Conservation (phyloP, 2,888 invertebrate species). For the Antitype chi region DNA sequence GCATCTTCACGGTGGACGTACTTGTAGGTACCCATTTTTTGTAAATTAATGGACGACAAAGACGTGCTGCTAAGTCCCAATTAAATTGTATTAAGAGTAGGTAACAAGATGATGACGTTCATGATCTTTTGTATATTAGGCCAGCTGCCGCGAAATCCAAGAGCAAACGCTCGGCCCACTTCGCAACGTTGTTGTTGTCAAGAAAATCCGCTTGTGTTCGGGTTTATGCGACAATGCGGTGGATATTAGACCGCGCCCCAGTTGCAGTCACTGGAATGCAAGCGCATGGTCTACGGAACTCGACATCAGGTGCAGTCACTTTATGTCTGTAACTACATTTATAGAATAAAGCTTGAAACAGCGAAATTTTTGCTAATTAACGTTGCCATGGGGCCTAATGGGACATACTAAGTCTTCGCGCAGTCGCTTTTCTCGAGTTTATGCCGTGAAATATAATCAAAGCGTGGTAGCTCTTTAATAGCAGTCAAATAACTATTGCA, state of each 20-base stretch:
- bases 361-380: constrained; percentile 8
- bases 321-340: background rate
- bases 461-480: constrained; percentile 17
- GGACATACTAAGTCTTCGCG: background rate
- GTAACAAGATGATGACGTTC: background rate
- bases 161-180: background rate
- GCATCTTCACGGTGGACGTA: background rate
- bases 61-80: no score
- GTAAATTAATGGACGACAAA: background rate
- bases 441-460: constrained; percentile 7
- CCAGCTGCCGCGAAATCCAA: background rate
- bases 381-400: background rate
- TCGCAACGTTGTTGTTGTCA: background rate
- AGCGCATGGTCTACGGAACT: background rate
- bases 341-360: background rate
- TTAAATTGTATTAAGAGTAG: background rate
- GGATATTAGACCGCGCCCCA: background rate
- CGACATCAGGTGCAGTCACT: constrained; percentile 4
- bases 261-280: constrained; percentile 15
- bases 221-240: constrained; percentile 9
- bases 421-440: background rate
- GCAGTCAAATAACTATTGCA: constrained; percentile 33
- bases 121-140: background rate
- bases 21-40: background rate
- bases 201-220: background rate